Evolutionary conservation across 2,888 invertebrate species (phyloP).

Genomic region (Megastigmus dorsalis): DNA sequence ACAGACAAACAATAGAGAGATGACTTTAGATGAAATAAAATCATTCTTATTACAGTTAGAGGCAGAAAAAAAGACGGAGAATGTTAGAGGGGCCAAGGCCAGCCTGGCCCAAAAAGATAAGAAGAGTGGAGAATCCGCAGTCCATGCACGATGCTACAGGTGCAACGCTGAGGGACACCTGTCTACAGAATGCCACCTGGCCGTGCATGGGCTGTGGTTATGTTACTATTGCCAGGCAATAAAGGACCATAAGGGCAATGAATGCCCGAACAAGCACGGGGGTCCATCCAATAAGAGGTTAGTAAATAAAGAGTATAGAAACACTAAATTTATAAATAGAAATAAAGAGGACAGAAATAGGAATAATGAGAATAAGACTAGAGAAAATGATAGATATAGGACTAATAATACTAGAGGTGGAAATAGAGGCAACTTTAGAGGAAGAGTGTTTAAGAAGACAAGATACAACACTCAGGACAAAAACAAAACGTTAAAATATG

Average conservation of each 20-base stretch:
- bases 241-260: constrained; percentile 1
- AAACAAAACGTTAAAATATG: no score
- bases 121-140: no score
- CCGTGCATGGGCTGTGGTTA: constrained; percentile 2
- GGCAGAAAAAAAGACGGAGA: no score
- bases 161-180: no score
- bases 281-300: background rate
- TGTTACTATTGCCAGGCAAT: constrained; percentile 11
- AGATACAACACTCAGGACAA: background rate
- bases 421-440: no score
- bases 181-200: constrained; percentile 9
- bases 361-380: no score
- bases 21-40: constrained; percentile 6
- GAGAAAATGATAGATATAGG: no score
- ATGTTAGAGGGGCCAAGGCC: background rate
- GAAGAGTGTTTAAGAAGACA: no score
- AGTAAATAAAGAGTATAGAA: background rate
- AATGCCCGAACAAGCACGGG: background rate
- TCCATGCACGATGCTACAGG: no score
- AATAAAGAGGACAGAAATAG: background rate
- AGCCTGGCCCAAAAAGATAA: no score
- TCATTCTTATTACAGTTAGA: background rate
- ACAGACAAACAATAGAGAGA: no score
- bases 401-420: no score
- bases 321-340: background rate